Evolutionary conservation across 1,140 invertebrate species (phyloP).

Genomic region (Aleiodes sp.): DNA sequence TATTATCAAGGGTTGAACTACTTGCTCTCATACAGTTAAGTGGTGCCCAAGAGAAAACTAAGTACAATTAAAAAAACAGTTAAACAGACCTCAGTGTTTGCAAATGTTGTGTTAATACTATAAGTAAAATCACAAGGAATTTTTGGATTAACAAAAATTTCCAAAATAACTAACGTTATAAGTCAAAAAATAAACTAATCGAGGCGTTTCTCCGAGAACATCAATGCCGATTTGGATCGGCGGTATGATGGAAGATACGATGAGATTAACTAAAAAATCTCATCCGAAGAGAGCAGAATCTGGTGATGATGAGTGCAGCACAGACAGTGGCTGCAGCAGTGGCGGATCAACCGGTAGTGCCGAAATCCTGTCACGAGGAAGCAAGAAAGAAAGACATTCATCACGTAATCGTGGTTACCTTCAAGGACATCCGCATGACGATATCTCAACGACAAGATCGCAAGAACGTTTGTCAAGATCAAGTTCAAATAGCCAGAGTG

Average conservation of each 20-base stretch:
- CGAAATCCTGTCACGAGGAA: constrained; percentile 50
- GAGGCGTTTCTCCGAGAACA: background rate
- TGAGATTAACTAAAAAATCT: constrained; percentile 39
- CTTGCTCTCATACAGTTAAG: background rate
- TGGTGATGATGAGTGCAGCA: constrained; percentile 57
- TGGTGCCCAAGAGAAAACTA: background rate
- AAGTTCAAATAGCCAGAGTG: constrained; percentile 39
- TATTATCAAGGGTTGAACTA: constrained; percentile 28
- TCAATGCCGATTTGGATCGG: background rate
- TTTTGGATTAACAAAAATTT: too few relatives aligned
- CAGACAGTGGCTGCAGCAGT: constrained; percentile 60
- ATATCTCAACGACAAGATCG: constrained; percentile 32
- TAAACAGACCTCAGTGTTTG: too few relatives aligned
- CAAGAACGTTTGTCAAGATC: constrained; percentile 48
- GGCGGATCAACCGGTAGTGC: constrained; percentile 54
- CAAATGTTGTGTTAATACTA: too few relatives aligned
- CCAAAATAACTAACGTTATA: background rate
- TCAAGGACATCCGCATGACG: background rate
- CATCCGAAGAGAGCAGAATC: constrained; percentile 41
- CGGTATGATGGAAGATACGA: constrained; percentile 50
- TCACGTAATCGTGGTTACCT: constrained; percentile 43
- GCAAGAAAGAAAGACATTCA: constrained; percentile 47
- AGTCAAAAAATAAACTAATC: background rate
- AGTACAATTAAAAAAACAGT: background rate
- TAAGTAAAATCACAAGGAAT: too few relatives aligned